Evolutionary conservation across 2,797 vertebrate species (phyloP), one percentile per base, ranked within the genome.

Genomic region (Molossus alvarezi): DNA sequence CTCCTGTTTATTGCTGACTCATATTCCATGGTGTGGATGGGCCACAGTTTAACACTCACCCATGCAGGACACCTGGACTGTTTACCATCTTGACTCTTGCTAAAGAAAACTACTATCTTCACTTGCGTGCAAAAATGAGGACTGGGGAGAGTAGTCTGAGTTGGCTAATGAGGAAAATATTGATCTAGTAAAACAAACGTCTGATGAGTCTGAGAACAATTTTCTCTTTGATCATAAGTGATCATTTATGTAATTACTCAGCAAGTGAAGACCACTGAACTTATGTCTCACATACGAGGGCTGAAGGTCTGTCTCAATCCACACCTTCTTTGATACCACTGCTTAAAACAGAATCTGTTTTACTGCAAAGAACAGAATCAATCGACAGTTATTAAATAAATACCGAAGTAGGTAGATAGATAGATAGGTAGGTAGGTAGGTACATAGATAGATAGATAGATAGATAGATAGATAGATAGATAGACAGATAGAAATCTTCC

Each of bases 341-440:
- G 6, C 69, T 75, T 57, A 91, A 67, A n/a, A 72, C 0, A 72
- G 27, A 33, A 33, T 33, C 33, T 33, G 33, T 33, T 33, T 33
- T 33, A 33, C 33, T 69, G 11, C 21, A 81, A 86, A 86, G 2
- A 81, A 58, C 2, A 57, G 67, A 94, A 82, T 65, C 23, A 88
- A 77, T 65, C 76, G 95, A 65, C 45, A 94, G 4, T 62, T 65
- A 3, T 80, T 94, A 87, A 95, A 84, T 51, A 94, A 94, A 65
- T 25, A 90, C 37, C 64, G 79, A 79, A 58, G 1, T 29, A 51
- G 57, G 21, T 23, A n/a, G 27, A 69, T 12, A 58, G 60, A n/a
- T 12, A n/a, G 53, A 25, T 45, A 45, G 11, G 33, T 33, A 33
- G 33, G 33, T 33, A 33, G 11, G n/a, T n/a, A n/a, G n/a, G n/a